Conservation (phyloP, 1,140 invertebrate genomes). For the Leptinotarsa defecta region DNA sequence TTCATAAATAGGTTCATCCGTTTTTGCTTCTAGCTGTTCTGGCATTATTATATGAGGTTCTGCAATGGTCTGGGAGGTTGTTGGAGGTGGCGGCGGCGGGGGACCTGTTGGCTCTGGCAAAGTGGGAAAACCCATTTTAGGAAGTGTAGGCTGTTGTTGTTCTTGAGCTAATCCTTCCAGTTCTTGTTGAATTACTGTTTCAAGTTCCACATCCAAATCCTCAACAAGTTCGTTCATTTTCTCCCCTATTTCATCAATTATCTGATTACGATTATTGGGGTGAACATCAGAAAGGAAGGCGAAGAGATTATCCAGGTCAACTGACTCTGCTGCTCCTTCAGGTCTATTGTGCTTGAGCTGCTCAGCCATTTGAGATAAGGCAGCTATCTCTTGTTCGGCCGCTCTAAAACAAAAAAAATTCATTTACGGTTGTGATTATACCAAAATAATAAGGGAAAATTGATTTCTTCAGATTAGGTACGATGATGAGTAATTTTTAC, state of each 20-base stretch:
- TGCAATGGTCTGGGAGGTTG: slow-evolving; percentile 50
- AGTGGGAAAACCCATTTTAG: slow-evolving; percentile 61
- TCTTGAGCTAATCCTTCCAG: slow-evolving; percentile 55
- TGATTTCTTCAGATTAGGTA: too few relatives aligned
- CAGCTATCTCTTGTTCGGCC: slow-evolving; percentile 76
- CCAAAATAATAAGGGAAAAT: too few relatives aligned
- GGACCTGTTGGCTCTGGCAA: slow-evolving; percentile 76
- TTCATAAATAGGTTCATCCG: slow-evolving; percentile 81
- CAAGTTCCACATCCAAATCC: slow-evolving; percentile 75
- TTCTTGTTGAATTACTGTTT: slow-evolving; percentile 67
- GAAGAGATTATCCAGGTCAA: slow-evolving; percentile 92
- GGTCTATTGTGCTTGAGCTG: slow-evolving; percentile 70
- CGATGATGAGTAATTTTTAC: too few relatives aligned
- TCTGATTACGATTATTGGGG: slow-evolving; percentile 59
- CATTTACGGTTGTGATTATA: slow-evolving; percentile 26
- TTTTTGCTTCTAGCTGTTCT: slow-evolving; percentile 50
- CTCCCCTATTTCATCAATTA: slow-evolving; percentile 84
- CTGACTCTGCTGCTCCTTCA: slow-evolving; percentile 63
- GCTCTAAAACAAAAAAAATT: slow-evolving; percentile 61
- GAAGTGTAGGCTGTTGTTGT: slow-evolving; percentile 45
- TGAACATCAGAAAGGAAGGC: slow-evolving; percentile 88
- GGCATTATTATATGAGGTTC: slow-evolving; percentile 50
- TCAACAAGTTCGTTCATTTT: slow-evolving; percentile 82
- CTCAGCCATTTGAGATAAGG: slow-evolving; percentile 76
- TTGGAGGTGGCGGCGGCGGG: slow-evolving; percentile 69